Conservation (phyloP, 2,797 vertebrate species). For the Paedocypris micromegethes region DNA sequence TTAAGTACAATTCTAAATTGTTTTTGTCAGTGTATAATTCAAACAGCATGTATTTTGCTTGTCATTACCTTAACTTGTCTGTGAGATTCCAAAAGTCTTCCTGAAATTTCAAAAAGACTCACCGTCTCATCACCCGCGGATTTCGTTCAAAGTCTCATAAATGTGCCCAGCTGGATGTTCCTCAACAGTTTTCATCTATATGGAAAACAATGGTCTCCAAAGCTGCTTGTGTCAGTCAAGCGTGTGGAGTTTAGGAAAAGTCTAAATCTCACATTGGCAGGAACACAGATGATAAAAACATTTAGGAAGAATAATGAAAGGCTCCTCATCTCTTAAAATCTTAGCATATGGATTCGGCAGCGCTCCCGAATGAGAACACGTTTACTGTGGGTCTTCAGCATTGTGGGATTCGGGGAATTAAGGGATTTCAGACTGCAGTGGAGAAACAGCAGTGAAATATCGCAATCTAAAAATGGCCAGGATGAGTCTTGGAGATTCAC, state of each 20-base stretch:
- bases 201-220: conserved; percentile 7
- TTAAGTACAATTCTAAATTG: too few relatives aligned
- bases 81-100: conserved; percentile 4
- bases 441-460: conserved; percentile 60
- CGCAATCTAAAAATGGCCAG: conserved; percentile 61
- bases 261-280: background rate
- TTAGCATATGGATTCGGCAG: conserved; percentile 6
- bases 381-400: conserved; percentile 53
- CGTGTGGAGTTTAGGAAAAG: background rate
- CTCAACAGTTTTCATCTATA: conserved; percentile 10
- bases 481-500: conserved; percentile 62
- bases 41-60: too few relatives aligned
- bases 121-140: background rate
- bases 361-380: conserved; percentile 10
- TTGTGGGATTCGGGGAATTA: conserved; percentile 64
- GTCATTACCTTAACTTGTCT: background rate
- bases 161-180: background rate
- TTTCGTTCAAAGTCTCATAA: conserved; percentile 3
- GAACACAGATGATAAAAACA: conserved; percentile 12
- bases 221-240: background rate
- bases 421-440: conserved; percentile 62
- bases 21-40: too few relatives aligned
- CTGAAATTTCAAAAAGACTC: background rate
- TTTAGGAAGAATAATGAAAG: conserved; percentile 2
- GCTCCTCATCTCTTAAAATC: conserved; percentile 25